phyloP scores from a whole-genome alignment of 1,140 invertebrate genomes.

The Littorina saxatilis region DNA sequence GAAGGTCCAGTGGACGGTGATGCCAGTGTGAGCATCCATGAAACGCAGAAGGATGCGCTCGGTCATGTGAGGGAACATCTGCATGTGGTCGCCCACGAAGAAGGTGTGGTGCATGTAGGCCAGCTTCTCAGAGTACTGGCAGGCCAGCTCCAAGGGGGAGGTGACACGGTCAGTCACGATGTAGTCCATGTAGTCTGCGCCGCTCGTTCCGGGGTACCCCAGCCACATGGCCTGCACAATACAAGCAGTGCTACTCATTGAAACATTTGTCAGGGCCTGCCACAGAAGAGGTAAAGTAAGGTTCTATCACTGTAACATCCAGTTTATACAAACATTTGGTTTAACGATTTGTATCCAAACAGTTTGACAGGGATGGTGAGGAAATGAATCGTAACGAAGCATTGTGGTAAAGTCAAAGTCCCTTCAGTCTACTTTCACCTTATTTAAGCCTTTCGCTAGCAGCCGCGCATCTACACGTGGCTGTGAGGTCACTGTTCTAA shows the following conservation, averaged over 20 bases:
- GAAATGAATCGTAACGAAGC: too few relatives aligned
- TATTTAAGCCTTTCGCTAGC: too few relatives aligned
- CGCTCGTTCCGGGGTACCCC: slow-evolving; percentile 98
- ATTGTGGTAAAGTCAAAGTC: too few relatives aligned
- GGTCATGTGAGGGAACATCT: slow-evolving; percentile 92
- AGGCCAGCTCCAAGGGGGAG: slow-evolving; percentile 89
- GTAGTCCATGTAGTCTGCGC: slow-evolving; percentile 99
- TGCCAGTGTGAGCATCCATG: slow-evolving; percentile 50
- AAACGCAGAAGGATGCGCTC: slow-evolving; percentile 65
- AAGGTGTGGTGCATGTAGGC: slow-evolving; percentile 99
- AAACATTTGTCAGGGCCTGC: not conserved
- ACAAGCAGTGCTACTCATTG: not conserved
- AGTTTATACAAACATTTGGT: not conserved
- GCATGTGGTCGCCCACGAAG: slow-evolving; percentile 98
- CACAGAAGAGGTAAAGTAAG: not conserved
- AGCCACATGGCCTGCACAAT: slow-evolving; percentile 94
- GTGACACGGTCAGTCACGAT: slow-evolving; percentile 96
- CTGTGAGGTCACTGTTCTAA: too few relatives aligned
- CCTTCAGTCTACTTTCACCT: too few relatives aligned
- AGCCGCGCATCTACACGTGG: too few relatives aligned
- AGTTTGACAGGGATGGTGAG: too few relatives aligned
- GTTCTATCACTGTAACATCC: not conserved
- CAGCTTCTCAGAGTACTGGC: slow-evolving; percentile 97
- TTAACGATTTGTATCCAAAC: too few relatives aligned
- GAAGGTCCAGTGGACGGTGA: slow-evolving; percentile 88